Evolutionary conservation across 1,140 invertebrate genomes (phyloP).

Genomic region (Drosophila tristis): DNA sequence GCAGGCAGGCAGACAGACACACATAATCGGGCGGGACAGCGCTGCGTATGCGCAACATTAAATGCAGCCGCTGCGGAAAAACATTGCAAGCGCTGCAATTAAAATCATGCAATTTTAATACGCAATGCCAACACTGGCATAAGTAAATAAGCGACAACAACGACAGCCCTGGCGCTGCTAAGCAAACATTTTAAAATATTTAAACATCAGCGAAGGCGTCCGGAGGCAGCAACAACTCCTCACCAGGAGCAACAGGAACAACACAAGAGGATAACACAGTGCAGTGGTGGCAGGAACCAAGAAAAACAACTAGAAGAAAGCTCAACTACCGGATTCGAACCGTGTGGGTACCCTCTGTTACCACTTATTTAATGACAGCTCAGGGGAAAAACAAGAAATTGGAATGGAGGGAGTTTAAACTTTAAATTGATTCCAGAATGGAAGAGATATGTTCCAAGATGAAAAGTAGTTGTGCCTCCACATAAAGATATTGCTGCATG

Average conservation of each 20-base stretch:
- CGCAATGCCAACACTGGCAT: slow-evolving; percentile 72
- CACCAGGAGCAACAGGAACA: neutral
- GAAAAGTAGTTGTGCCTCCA: no score
- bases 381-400: no score
- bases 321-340: no score
- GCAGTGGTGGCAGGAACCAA: neutral
- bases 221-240: slow-evolving; percentile 24
- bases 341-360: no score
- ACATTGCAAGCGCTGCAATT: slow-evolving; percentile 71
- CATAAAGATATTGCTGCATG: slow-evolving; percentile 2
- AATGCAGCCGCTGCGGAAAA: slow-evolving; percentile 65
- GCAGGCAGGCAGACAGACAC: slow-evolving; percentile 1
- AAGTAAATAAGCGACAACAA: slow-evolving; percentile 72
- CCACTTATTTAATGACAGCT: no score
- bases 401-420: no score
- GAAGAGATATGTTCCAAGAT: no score
- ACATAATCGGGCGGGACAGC: slow-evolving; percentile 15
- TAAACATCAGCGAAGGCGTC: slow-evolving; percentile 53
- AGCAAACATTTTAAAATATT: slow-evolving; percentile 82
- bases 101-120: slow-evolving; percentile 82
- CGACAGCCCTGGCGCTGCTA: slow-evolving; percentile 52
- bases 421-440: no score
- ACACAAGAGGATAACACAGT: neutral
- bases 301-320: neutral
- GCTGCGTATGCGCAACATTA: slow-evolving; percentile 78